Evolutionary conservation across 2,888 invertebrate genomes (phyloP), one percentile per base, ranked within the genome.

Genomic region (Synanthedon tipuliformis): DNA sequence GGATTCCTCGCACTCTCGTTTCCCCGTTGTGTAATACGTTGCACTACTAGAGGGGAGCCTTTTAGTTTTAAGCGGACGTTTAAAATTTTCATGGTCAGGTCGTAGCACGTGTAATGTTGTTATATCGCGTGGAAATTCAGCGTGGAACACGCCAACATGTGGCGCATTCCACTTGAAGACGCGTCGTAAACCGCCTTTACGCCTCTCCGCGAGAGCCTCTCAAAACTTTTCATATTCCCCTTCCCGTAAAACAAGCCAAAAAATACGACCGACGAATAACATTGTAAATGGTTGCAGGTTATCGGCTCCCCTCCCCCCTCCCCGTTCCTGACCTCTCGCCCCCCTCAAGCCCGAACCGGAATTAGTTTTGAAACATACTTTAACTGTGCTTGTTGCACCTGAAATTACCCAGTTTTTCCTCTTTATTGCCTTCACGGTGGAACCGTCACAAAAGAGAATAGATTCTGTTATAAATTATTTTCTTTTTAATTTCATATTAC

Each of bases 201-300:
- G 85, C 80, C 78, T 75, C 75, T 72, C 75, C 67, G 62, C 75
- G 79, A 80, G 78, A 81, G 78, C 81, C 81, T 73, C 78, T 81
- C 82, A 76, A 80, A 86, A 87, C 82, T 87, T 87, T 87, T 86
- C 86, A 87, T 87, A 87, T 87, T 85, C 81, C 73, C 71, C 78
- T 74, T 71, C 78, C 78, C 79, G 78, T 85, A 86, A 86, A 86
- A 78, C 79, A 71, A 76, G 74, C 84, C 81, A 81, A 86, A 86
- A 87, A 86, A 86, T 86, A 86, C 85, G 84, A 84, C 75, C 80
- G 70, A 68, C 75, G 80, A 78, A 85, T 81, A 84, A 87, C 87
- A 87, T 86, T 87, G 87, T 87, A 86, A 84, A 86, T 81, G 79
- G 73, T 77, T 68, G 75, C 75, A 65, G 74, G 78, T 78, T 81